phyloP scores from a whole-genome alignment of 2,113 vertebrate species.

The Boulengeromyrus knoepffleri region DNA sequence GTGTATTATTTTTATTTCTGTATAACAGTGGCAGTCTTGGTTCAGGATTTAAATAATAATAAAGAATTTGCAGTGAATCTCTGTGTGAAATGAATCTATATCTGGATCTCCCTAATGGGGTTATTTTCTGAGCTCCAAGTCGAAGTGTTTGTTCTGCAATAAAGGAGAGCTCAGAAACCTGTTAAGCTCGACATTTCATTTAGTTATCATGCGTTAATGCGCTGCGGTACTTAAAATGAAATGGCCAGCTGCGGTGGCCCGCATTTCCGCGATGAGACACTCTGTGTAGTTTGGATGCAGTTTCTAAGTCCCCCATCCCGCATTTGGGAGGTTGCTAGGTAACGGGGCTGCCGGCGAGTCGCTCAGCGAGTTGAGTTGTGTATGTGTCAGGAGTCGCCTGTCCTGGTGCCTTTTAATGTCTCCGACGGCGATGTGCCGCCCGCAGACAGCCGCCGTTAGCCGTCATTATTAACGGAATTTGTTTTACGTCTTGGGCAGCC shows the following conservation, averaged over 20 bases:
- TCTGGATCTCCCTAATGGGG: neutral
- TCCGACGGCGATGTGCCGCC: neutral
- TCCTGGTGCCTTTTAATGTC: neutral
- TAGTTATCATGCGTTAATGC: neutral
- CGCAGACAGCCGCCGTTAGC: neutral
- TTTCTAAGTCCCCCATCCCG: neutral
- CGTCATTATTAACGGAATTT: neutral
- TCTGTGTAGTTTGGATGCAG: constrained; percentile 11
- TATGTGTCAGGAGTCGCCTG: neutral
- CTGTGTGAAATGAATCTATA: neutral
- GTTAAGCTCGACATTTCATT: neutral
- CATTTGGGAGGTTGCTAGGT: constrained; percentile 13
- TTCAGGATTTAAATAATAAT: neutral
- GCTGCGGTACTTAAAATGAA: neutral
- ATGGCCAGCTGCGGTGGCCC: neutral
- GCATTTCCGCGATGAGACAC: neutral
- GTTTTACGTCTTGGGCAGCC: neutral
- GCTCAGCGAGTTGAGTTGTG: neutral
- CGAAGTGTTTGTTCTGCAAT: neutral
- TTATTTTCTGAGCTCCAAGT: neutral
- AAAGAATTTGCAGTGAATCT: neutral
- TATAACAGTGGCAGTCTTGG: neutral
- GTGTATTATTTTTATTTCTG: neutral
- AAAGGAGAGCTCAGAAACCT: neutral
- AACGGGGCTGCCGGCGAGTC: neutral